Conservation (phyloP, 2,888 invertebrate species). For the Ochropleura leucogaster region DNA sequence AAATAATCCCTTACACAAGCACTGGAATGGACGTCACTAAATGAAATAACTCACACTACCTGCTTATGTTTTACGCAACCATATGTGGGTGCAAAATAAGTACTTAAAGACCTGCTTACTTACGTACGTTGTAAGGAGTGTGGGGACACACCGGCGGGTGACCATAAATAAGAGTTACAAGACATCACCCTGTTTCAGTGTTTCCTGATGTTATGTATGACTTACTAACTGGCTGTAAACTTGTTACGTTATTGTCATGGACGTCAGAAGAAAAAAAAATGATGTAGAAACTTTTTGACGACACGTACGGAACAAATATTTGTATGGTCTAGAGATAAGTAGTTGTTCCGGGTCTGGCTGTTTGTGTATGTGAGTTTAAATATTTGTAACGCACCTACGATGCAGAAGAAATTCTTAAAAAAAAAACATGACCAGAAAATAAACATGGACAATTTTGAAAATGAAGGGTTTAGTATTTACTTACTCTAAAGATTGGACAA, state of each 20-base stretch:
- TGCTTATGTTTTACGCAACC: conserved; percentile 27
- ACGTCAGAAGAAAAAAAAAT: conserved; percentile 25
- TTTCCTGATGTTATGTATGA: conserved; percentile 60
- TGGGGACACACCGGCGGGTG: conserved; percentile 63
- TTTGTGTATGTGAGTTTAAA: no score
- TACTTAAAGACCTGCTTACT: background rate
- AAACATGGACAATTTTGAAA: no score
- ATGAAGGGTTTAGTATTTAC: no score
- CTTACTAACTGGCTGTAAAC: conserved; percentile 13
- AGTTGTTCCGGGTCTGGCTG: no score
- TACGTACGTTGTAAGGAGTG: conserved; percentile 28
- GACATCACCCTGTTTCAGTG: conserved; percentile 70
- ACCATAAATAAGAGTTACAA: conserved; percentile 69
- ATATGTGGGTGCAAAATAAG: conserved; percentile 1
- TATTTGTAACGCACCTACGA: no score
- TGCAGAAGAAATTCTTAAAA: no score
- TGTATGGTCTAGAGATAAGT: no score
- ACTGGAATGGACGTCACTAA: background rate
- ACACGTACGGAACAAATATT: no score
- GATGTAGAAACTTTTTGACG: background rate
- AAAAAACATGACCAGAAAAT: no score
- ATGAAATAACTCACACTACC: conserved; percentile 13
- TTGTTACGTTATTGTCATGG: conserved; percentile 22
- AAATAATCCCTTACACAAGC: conserved; percentile 20
- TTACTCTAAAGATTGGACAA: no score